A percentile compares a stretch with the other conserved stretches of the same genome.
Evolutionary conservation across 2,888 invertebrate species (phyloP).

Genomic region (Latrodectus hesperus): DNA sequence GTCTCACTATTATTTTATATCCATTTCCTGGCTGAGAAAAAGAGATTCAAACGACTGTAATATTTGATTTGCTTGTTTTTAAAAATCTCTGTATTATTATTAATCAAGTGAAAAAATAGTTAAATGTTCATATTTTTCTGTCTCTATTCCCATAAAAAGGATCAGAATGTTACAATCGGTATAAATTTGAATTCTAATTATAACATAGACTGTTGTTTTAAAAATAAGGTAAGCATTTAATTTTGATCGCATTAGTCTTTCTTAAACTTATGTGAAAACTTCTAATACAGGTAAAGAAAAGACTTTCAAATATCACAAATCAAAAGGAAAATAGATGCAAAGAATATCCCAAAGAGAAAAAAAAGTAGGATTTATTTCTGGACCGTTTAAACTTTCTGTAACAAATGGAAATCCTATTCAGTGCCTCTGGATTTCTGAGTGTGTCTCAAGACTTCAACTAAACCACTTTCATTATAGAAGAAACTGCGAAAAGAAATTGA

Average conservation of each 20-base stretch:
- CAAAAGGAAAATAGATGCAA: constrained; percentile 3
- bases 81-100: no score
- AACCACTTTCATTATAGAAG: constrained; percentile 60
- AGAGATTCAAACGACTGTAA: no score
- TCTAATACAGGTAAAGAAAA: no score
- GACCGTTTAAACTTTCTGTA: constrained; percentile 54
- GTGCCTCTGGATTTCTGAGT: constrained; percentile 44
- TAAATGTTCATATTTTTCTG: neutral
- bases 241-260: neutral
- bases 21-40: no score
- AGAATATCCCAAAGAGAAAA: constrained; percentile 23
- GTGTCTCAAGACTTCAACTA: constrained; percentile 33
- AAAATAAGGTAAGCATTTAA: neutral
- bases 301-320: neutral
- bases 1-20: no score
- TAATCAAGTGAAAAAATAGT: no score
- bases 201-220: neutral
- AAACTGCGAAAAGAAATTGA: constrained; percentile 54
- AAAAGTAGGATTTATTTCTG: constrained; percentile 33
- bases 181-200: no score
- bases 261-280: no score
- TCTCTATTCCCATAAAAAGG: neutral
- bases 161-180: neutral
- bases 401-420: constrained; percentile 66
- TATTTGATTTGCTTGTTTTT: no score